Evolutionary conservation across 2,797 vertebrate genomes (phyloP).

Genomic region (Centropyge bicolor): DNA sequence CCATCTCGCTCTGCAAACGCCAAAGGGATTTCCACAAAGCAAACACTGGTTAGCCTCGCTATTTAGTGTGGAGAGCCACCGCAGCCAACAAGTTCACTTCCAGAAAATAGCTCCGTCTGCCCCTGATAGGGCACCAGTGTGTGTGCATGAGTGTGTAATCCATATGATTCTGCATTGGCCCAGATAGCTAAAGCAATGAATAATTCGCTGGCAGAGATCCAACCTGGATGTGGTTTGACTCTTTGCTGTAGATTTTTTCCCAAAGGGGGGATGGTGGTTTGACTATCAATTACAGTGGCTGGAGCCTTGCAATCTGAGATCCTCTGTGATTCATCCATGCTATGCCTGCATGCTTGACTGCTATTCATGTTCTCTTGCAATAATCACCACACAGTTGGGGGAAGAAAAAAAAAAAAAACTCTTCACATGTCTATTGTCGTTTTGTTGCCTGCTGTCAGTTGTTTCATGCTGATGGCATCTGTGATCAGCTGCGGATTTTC

Average conservation of each 20-base stretch:
- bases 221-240: slow-evolving; percentile 81
- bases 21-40: slow-evolving; percentile 86
- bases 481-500: slow-evolving; percentile 28
- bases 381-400: slow-evolving; percentile 36
- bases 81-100: slow-evolving; percentile 78
- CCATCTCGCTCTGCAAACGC: slow-evolving; percentile 77
- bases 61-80: slow-evolving; percentile 81
- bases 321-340: slow-evolving; percentile 71
- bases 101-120: slow-evolving; percentile 71
- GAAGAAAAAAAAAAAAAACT: not conserved
- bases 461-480: slow-evolving; percentile 26
- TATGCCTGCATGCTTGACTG: slow-evolving; percentile 63
- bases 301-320: slow-evolving; percentile 74
- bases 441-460: slow-evolving; percentile 26
- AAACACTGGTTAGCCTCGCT: slow-evolving; percentile 86
- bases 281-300: slow-evolving; percentile 81
- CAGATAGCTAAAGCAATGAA: slow-evolving; percentile 78
- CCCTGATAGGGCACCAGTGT: slow-evolving; percentile 62
- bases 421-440: slow-evolving; percentile 19
- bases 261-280: slow-evolving; percentile 54
- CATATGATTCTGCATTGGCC: slow-evolving; percentile 77
- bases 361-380: slow-evolving; percentile 53
- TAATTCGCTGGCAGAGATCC: slow-evolving; percentile 79
- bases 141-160: slow-evolving; percentile 55
- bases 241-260: slow-evolving; percentile 65